Evolutionary conservation across 2,888 invertebrate genomes (phyloP).

Genomic region (Digitonthophagus gazella): DNA sequence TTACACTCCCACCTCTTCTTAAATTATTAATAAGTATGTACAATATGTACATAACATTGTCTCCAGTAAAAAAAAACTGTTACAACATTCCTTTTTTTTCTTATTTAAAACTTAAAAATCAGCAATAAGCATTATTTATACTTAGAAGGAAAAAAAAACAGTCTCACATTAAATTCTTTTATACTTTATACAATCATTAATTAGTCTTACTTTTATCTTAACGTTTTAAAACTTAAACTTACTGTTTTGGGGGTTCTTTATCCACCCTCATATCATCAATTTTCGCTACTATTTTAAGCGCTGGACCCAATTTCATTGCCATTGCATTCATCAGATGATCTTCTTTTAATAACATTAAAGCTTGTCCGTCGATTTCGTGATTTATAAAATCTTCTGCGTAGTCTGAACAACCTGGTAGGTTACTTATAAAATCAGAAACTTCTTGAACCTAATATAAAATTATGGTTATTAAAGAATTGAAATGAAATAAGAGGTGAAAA

Average conservation of each 20-base stretch:
- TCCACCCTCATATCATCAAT: slow-evolving; percentile 80
- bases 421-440: slow-evolving; percentile 86
- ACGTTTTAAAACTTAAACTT: slow-evolving; percentile 1
- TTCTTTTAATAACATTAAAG: slow-evolving; percentile 85
- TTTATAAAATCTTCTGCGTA: slow-evolving; percentile 93
- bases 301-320: slow-evolving; percentile 94
- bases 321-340: slow-evolving; percentile 94
- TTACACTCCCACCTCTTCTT: neutral
- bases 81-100: slow-evolving; percentile 1
- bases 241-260: slow-evolving; percentile 46
- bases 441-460: slow-evolving; percentile 66
- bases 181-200: slow-evolving; percentile 2
- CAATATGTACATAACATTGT: slow-evolving; percentile 7
- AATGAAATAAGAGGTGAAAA: slow-evolving; percentile 8
- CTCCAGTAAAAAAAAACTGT: neutral
- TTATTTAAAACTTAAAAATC: neutral
- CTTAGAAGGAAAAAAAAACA: slow-evolving; percentile 20
- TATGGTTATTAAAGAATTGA: neutral
- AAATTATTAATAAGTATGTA: slow-evolving; percentile 6
- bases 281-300: slow-evolving; percentile 90
- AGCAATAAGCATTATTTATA: slow-evolving; percentile 12
- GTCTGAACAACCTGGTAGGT: slow-evolving; percentile 84
- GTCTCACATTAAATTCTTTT: slow-evolving; percentile 20
- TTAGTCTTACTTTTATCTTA: neutral
- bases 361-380: slow-evolving; percentile 96